Evolutionary conservation across 92 coral and sea anemone species (phyloP).

Genomic region (Parazoanthus atlanticus): DNA sequence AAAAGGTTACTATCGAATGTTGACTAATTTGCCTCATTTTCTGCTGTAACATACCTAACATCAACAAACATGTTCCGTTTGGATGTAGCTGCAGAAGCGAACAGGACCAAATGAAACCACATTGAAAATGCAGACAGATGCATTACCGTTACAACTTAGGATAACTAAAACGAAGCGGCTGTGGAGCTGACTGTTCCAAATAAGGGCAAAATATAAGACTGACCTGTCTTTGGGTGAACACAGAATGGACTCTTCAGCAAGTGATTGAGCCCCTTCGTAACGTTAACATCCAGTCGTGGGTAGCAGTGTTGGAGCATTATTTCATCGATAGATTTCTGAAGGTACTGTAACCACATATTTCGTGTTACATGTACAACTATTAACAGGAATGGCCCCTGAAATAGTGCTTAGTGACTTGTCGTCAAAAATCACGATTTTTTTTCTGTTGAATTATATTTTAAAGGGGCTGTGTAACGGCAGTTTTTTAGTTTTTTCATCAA

Average conservation of each 20-base stretch:
- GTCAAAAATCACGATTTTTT: too few species aligned
- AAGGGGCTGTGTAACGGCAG: too few species aligned
- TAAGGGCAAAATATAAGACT: not conserved
- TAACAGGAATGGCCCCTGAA: not conserved
- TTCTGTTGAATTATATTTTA: too few species aligned
- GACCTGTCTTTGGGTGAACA: constrained; percentile 97
- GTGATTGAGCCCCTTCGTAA: constrained; percentile 97
- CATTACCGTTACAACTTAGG: not conserved
- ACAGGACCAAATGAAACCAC: too few species aligned
- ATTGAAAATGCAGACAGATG: too few species aligned
- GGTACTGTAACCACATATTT: not conserved
- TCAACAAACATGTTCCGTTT: too few species aligned
- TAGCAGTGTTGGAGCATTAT: constrained; percentile 92
- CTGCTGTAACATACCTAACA: too few species aligned
- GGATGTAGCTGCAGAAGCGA: too few species aligned
- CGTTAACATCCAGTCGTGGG: constrained; percentile 97
- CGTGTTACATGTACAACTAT: not conserved
- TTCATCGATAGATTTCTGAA: constrained; percentile 56
- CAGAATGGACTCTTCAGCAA: constrained; percentile 95
- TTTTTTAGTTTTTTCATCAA: too few species aligned
- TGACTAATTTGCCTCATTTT: too few species aligned
- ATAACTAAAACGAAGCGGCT: not conserved
- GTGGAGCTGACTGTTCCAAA: not conserved
- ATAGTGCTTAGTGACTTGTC: not conserved
- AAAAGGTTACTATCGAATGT: too few species aligned